A percentile compares a stretch with the other conserved stretches of the same genome.
Evolutionary conservation across 2,797 vertebrate species (phyloP).

Genomic region (Potorous gilbertii): DNA sequence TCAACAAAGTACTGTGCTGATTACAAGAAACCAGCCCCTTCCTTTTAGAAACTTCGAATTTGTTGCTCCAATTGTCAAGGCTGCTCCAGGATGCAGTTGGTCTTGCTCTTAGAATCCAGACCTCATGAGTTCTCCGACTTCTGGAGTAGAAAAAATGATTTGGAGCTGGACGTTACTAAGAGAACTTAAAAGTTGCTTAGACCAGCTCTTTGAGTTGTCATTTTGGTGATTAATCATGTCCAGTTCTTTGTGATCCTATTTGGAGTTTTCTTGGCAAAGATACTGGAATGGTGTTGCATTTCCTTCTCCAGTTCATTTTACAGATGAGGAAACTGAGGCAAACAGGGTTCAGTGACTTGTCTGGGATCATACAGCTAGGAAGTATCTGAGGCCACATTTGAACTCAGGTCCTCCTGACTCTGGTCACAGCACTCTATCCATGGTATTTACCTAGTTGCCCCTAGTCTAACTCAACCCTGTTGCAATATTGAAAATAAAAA

Average conservation of each 20-base stretch:
- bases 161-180: neutral
- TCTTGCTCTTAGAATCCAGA: neutral
- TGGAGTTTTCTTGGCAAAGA: neutral
- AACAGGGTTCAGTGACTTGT: neutral
- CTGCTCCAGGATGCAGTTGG: neutral
- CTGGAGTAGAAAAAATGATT: neutral
- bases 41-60: slow-evolving; percentile 24
- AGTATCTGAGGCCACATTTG: neutral
- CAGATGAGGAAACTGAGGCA: neutral
- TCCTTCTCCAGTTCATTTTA: neutral
- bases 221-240: neutral
- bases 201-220: neutral
- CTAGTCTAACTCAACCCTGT: neutral
- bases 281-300: neutral
- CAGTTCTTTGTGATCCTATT: neutral
- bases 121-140: neutral
- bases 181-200: neutral
- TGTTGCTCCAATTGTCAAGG: neutral
- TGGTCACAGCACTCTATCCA: neutral
- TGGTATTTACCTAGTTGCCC: neutral
- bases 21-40: neutral
- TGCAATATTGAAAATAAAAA: neutral
- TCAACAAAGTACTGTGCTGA: neutral
- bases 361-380: neutral
- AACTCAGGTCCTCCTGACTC: neutral